Percentiles rank a stretch among this genome's conserved stretches.
phyloP scores from a whole-genome alignment of 2,113 vertebrate genomes.

The Piaya cayana region DNA sequence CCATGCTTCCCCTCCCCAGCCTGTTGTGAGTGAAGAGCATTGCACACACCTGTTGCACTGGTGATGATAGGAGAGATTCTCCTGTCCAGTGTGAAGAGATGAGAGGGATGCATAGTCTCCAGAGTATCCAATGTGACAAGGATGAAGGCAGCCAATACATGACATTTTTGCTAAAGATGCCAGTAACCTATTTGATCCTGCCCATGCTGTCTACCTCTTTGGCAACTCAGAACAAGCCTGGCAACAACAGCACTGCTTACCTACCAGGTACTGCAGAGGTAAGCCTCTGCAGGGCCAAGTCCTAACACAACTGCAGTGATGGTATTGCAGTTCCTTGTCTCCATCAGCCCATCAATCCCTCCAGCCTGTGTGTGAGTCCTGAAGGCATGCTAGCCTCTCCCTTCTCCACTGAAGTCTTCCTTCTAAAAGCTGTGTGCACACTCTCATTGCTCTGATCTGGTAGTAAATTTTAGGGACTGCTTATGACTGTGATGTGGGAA shows the following conservation, averaged over 20 bases:
- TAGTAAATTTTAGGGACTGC: not conserved
- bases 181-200: not conserved
- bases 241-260: not conserved
- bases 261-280: not conserved
- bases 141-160: rapidly evolving
- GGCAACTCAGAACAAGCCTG: not conserved
- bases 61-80: not conserved
- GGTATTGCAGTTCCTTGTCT: not conserved
- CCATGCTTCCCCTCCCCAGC: not conserved
- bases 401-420: not conserved
- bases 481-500: not conserved
- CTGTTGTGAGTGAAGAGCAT: not conserved
- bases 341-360: not conserved
- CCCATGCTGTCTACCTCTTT: not conserved
- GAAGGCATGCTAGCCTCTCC: not conserved
- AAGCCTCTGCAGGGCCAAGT: not conserved
- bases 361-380: not conserved
- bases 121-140: not conserved
- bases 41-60: rapidly evolving
- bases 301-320: not conserved
- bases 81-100: rapidly evolving
- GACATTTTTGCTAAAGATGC: not conserved
- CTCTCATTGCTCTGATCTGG: not conserved
- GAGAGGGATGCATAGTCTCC: not conserved
- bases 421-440: not conserved